Base-by-base conservation (phyloP, 2,797 vertebrate genomes). In the Enteromius afrohamiltoni region DNA sequence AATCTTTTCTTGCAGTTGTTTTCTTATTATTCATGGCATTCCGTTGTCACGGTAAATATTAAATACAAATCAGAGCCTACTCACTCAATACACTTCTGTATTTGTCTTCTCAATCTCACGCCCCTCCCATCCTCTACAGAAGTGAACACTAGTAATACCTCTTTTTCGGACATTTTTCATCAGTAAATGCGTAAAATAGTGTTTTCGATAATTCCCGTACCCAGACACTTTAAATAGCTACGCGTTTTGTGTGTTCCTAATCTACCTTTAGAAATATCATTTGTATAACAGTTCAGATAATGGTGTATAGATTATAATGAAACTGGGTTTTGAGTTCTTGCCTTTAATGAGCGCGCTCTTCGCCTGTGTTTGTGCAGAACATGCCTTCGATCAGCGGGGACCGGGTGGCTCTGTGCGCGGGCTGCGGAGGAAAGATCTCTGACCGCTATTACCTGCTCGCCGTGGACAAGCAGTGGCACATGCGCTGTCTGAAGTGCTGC, bases 381-480 rank as follows among this genome's bases (percentile, higher is more conserved):
- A 93, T 97, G 95, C 96, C 96, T 79, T 98, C 97, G 82, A 94
- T 98, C 92, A 96, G 93, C 94, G 95, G 92, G 91, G 97, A 98
- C 90, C 96, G 97, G 34, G 96, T 96, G 76, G 97, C 97, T 68
- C 94, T 99, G 91, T 99, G 98, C 88, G 98, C 98, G 1, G 98
- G 98, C 93, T 99, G 98, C 91, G 97, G 97, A 86, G 94, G 97
- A 60, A 97, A 97, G 92, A 99, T 99, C 86, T 96, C 97, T 0
- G 98, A 99, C 93, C 97, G 98, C 9, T 99, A 99, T 93, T 99
- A 99, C 93, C 95, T 99, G 91, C 96, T 99, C 92, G 98, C 98
- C 14, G 98, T 99, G 93, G 98, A 99, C 92, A 99, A 99, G 17
- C 97, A 99, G 95, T 99, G 97, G 98, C 98, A 99, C 94, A 99